Base-by-base conservation (phyloP, 2,888 invertebrate species). In the Agrotis ipsilon region DNA sequence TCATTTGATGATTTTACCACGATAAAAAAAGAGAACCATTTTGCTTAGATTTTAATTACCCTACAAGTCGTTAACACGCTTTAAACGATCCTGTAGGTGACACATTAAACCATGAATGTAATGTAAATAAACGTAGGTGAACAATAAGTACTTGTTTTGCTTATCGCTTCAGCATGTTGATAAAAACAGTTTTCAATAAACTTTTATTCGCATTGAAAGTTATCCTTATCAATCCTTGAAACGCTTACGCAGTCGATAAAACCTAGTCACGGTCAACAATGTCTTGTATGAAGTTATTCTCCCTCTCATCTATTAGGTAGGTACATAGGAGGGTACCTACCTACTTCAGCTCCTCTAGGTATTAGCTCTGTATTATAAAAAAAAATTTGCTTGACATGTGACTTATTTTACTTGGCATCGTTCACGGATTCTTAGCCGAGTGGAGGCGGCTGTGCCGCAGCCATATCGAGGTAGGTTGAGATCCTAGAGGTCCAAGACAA, bases 171-270 rank as follows among this genome's bases (percentile, higher is more conserved):
- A 72, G 19, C 46, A 48, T 32, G 52, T 43, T 68, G 67, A 76
- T 76, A 76, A 76, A 75, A 68, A 76, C 39, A 46, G 49, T 77
- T 72, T 72, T 45, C 73, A 74, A 77, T 76, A 57, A 73, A 73
- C 70, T 60, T 69, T 76, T 76, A 60, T 11, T 39, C 11, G 39
- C 55, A 61, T 59, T 69, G 60, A 49, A 76, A 60, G 46, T 69
- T 69, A 69, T 76, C 55, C 55, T 57, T 73, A 76, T 69, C 69
- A 69, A 76, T 48, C 39, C 59, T 60, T 54, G 45, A 72, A 58
- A 54, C 51, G 57, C 49, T 71, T 43, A 63, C 46, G 11, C n/a
- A 43, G 49, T 18, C 21, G 48, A 76, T 76, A 68, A 55, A 45
- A 39, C 58, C 11, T 52, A 52, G 14, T 58, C 43, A 69, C 27